phyloP scores from a whole-genome alignment of 2,888 invertebrate genomes.

The Dryococelus australis region DNA sequence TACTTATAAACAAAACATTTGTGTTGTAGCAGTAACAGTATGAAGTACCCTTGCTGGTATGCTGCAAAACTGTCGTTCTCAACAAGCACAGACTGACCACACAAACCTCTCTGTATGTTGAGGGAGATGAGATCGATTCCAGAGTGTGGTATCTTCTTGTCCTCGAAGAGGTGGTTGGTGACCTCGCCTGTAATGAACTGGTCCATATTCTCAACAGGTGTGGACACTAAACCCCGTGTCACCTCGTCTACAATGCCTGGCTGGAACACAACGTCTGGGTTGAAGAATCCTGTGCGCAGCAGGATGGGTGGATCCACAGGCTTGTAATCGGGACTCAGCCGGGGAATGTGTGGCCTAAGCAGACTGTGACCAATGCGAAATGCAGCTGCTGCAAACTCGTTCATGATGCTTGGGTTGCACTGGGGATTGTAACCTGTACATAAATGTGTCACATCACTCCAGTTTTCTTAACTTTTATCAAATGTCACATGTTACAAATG shows the following conservation, averaged over 20 bases:
- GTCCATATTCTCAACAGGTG: slow-evolving; percentile 92
- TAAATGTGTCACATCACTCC: not conserved
- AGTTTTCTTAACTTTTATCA: not conserved
- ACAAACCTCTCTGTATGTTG: slow-evolving; percentile 78
- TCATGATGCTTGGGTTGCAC: slow-evolving; percentile 88
- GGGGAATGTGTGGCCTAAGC: slow-evolving; percentile 83
- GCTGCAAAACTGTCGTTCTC: too few relatives aligned
- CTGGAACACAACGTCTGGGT: slow-evolving; percentile 76
- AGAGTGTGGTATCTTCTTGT: slow-evolving; percentile 86
- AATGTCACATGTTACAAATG: not conserved
- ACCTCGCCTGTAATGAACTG: slow-evolving; percentile 95
- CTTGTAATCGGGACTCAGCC: slow-evolving; percentile 79
- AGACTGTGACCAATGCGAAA: slow-evolving; percentile 92
- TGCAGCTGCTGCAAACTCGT: slow-evolving; percentile 90
- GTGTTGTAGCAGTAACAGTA: too few relatives aligned
- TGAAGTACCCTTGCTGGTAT: too few relatives aligned
- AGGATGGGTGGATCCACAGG: slow-evolving; percentile 85
- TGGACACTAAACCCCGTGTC: slow-evolving; percentile 82
- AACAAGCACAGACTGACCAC: too few relatives aligned
- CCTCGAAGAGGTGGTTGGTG: slow-evolving; percentile 94
- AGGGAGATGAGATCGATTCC: slow-evolving; percentile 92
- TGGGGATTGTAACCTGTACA: slow-evolving; percentile 76
- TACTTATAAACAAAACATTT: too few relatives aligned
- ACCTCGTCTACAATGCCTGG: slow-evolving; percentile 85
- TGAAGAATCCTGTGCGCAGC: slow-evolving; percentile 90